A percentile compares a stretch with the other conserved stretches of the same genome.
Conservation (phyloP, 2,888 invertebrate species). For the Podabrus alpinus region DNA sequence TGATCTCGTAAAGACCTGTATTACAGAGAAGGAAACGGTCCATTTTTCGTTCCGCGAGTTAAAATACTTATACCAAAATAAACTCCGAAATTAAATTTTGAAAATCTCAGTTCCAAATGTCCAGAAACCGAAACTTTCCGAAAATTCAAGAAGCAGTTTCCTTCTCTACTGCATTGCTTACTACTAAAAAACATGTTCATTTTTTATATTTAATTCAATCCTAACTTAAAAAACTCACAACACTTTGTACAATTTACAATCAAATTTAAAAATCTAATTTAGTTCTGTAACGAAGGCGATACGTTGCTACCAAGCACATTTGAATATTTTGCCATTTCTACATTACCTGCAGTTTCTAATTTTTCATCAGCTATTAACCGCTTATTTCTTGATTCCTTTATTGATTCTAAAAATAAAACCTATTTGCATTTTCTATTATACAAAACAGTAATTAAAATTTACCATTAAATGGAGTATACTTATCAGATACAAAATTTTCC, state of each 20-base stretch:
- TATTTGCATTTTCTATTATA: not conserved
- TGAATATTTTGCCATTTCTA: slow-evolving; percentile 69
- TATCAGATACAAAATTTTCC: slow-evolving; percentile 73
- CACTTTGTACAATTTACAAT: not conserved
- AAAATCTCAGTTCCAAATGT: too few species aligned
- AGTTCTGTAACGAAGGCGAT: slow-evolving; percentile 65
- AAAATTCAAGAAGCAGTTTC: too few species aligned
- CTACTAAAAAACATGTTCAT: not conserved
- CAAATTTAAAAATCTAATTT: not conserved
- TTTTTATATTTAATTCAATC: not conserved
- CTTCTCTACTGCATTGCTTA: too few species aligned
- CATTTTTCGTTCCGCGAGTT: too few species aligned
- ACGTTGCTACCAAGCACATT: slow-evolving; percentile 70
- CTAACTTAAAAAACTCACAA: not conserved
- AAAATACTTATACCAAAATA: too few species aligned
- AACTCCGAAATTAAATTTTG: too few species aligned
- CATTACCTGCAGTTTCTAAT: slow-evolving; percentile 63
- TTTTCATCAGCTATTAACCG: slow-evolving; percentile 65
- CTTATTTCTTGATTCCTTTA: slow-evolving; percentile 75
- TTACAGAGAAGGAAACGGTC: too few species aligned
- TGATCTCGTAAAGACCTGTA: too few species aligned
- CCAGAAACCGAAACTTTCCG: too few species aligned
- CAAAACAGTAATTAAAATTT: slow-evolving; percentile 42
- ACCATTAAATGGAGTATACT: slow-evolving; percentile 76
- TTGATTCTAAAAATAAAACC: slow-evolving; percentile 62